Base-by-base conservation (phyloP, 2,113 vertebrate species). In the Gobiocypris rarus region DNA sequence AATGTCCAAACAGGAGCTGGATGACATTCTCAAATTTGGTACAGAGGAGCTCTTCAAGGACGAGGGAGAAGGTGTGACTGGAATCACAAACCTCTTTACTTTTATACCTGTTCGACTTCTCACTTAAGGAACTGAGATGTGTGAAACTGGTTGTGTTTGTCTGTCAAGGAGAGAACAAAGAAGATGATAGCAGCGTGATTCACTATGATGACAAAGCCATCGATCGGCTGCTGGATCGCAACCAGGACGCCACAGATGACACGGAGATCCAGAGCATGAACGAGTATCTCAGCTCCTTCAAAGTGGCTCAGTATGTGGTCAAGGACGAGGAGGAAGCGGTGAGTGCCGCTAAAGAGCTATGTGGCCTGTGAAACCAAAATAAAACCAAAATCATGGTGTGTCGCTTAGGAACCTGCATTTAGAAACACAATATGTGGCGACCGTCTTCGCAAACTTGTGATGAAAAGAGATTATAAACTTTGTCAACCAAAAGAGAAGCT, bases 1-100 rank as follows among this genome's bases (percentile, higher is more conserved):
- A 82, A 99, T 99, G 97, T 98, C 97, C 87, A 99, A 99, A 87
- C 97, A 99, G 90, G 97, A 99, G 75, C 95, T 99, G 75, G 97
- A 99, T 86, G 97, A 99, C 87, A 99, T 99, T 89, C 96, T 99
- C 41, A 99, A 99, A 89, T 99, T 99, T 81, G 97, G 97, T 79
- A 99, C 97, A 4, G 97, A 99, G 89, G 93, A 96, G 65, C 95
- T 99, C 3, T 99, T 99, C 90, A 98, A 99, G 91, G 97, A 98
- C 86, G 97, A 99, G 83, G 63, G 34, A 26, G 91, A 92, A 82
- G 91, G 93, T 91, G 9, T 59, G 52, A 2, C 19, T 70, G 74
- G 88, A 67, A 26, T 22, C 41, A 26, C 22, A 75, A 19, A 28
- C 31, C 9, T 3, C 8, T 26, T 17, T 13, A 1, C 2, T 15